Conservation (phyloP, 2,113 vertebrate species). For the Dicerorhinus sumatrensis region DNA sequence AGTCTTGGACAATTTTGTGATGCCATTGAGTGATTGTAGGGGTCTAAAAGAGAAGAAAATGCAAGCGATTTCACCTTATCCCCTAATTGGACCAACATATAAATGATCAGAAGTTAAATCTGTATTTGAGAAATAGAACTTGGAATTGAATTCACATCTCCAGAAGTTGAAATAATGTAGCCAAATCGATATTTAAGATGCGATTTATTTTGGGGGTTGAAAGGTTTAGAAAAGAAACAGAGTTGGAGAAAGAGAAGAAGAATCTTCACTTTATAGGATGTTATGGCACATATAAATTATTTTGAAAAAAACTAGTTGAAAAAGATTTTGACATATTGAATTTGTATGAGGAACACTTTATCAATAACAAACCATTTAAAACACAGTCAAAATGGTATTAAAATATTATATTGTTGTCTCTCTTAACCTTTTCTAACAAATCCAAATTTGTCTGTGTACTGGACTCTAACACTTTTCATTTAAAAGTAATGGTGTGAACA, state of each 20-base stretch:
- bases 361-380: not conserved
- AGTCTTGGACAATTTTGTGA: not conserved
- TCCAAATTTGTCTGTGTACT: not conserved
- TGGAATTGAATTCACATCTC: not conserved
- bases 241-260: not conserved
- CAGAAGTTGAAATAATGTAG: not conserved
- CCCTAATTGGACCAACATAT: conserved; percentile 29
- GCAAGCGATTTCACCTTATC: not conserved
- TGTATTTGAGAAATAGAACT: not conserved
- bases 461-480: not conserved
- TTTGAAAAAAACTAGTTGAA: not conserved
- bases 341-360: not conserved
- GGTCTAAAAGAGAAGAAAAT: conserved; percentile 39
- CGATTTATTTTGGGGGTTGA: not conserved
- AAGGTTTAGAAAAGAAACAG: not conserved
- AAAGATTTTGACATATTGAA: not conserved
- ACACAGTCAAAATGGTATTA: not conserved
- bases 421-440: not conserved
- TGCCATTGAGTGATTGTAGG: not conserved
- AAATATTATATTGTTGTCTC: not conserved
- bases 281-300: not conserved
- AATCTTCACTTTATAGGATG: not conserved
- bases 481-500: not conserved
- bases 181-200: not conserved
- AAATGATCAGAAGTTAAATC: not conserved